Evolutionary conservation across 2,888 invertebrate genomes (phyloP), one percentile per base, ranked within the genome.

Genomic region (Perdita meconis): DNA sequence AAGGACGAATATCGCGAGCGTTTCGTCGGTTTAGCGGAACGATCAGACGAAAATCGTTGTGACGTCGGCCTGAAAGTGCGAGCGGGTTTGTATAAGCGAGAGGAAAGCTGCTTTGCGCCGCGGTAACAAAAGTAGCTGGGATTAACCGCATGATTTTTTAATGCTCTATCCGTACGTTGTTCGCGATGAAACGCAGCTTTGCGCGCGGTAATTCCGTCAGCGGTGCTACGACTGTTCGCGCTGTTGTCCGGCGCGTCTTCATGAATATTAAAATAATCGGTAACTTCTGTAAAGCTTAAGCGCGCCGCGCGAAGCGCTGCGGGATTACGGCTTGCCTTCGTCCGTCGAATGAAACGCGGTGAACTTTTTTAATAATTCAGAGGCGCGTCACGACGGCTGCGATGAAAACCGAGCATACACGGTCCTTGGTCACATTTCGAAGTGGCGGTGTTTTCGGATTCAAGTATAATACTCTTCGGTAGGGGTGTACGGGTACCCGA

Each of bases 191-290:
- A 51, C 40, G 10, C 26, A 8, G n/a, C 38, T 6, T 19, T 13
- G 12, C 10, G 12, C 19, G 44, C 13, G 16, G 34, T 70, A 71
- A 74, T 63, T 57, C 51, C 50, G 51, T 24, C 44, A 55, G n/a
- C 53, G 44, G 40, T 34, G 34, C 59, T 65, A 34, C 65, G 53
- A 55, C n/a, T 59, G 64, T 73, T 55, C 59, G 59, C 65, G 59
- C 24, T 64, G 74, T 72, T 74, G 38, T 59, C 53, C 53, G 8
- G 26, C 44, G 38, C 53, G 24, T 60, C 59, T 26, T 65, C 74
- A 47, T 73, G 74, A 73, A 75, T 75, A 75, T 65, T 73, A 75
- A 72, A 73, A 19, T 59, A 40, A 59, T 59, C 64, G 22, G 65
- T 55, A 59, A 47, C 59, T 65, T 59, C 73, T 47, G 12, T 53